Evolutionary conservation across 2,113 vertebrate species (phyloP).

Genomic region (Onychorhynchus coronatus): DNA sequence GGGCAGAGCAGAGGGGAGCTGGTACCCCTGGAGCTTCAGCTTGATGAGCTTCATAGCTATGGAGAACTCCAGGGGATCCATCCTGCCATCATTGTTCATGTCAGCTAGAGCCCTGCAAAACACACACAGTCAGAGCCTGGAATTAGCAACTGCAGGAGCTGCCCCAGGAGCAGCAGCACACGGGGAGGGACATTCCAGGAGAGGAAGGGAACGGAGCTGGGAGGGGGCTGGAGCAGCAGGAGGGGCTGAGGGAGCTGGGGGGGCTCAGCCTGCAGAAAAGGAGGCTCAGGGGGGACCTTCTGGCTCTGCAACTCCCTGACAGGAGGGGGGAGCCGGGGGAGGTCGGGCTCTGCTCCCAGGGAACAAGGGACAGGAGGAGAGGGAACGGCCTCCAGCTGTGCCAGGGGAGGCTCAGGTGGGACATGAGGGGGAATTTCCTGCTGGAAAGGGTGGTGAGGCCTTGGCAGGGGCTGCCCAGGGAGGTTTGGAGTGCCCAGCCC

Average conservation of each 20-base stretch:
- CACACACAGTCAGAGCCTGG: neutral
- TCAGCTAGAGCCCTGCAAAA: conserved; percentile 91
- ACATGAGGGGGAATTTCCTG: neutral
- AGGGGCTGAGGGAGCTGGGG: neutral
- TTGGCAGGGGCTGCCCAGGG: neutral
- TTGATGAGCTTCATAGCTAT: conserved; percentile 99
- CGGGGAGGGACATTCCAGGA: neutral
- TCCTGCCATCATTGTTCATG: conserved; percentile 95
- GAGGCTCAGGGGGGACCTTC: neutral
- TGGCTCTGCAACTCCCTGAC: neutral
- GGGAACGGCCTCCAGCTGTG: neutral
- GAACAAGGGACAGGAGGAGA: neutral
- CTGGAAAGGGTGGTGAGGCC: neutral
- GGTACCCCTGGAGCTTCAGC: conserved; percentile 94
- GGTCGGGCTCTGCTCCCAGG: neutral
- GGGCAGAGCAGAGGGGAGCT: conserved; percentile 87
- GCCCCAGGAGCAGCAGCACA: neutral
- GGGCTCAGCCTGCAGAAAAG: neutral
- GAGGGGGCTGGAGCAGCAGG: neutral
- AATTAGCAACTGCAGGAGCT: neutral
- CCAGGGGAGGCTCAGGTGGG: neutral
- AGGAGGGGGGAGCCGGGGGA: neutral
- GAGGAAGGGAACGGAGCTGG: neutral
- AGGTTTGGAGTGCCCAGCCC: neutral
- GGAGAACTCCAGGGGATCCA: conserved; percentile 97